Evolutionary conservation across 2,113 vertebrate species (phyloP).

Genomic region (Hippocampus abdominalis): DNA sequence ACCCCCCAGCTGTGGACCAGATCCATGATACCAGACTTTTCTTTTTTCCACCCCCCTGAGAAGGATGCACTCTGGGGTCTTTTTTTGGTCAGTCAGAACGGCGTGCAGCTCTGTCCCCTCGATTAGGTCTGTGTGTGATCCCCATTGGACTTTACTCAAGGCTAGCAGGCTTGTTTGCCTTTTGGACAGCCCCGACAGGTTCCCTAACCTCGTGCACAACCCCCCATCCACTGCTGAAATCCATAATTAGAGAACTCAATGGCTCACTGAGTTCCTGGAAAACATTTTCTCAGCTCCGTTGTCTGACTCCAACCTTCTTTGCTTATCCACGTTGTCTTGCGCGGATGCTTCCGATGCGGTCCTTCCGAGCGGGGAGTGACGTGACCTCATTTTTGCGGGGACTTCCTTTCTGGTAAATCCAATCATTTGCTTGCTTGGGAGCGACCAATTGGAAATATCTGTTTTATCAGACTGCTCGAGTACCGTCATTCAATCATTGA

Average conservation of each 20-base stretch:
- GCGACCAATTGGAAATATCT: neutral
- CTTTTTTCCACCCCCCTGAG: neutral
- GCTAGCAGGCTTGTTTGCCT: slow-evolving; percentile 67
- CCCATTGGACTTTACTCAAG: slow-evolving; percentile 74
- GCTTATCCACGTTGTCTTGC: neutral
- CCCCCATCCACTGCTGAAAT: slow-evolving; percentile 14
- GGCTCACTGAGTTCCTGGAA: slow-evolving; percentile 6
- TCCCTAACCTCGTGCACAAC: slow-evolving; percentile 54
- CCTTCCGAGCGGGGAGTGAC: neutral
- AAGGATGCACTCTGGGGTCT: slow-evolving; percentile 2
- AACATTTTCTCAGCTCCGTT: slow-evolving; percentile 2
- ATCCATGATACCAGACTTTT: slow-evolving; percentile 72
- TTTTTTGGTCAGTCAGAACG: slow-evolving; percentile 4
- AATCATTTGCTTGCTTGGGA: neutral
- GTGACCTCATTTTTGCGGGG: neutral
- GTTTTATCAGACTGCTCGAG: slow-evolving; percentile 29
- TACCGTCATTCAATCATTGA: slow-evolving; percentile 55
- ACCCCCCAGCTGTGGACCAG: slow-evolving; percentile 82
- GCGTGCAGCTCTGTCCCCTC: slow-evolving; percentile 13
- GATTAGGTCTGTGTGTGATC: slow-evolving; percentile 20
- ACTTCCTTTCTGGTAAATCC: neutral
- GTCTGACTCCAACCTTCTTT: neutral
- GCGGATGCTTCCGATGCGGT: too few relatives aligned
- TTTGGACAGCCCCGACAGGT: slow-evolving; percentile 46
- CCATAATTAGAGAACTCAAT: slow-evolving; percentile 11